Conservation (phyloP, 1,140 invertebrate species). For the Drosophila malerkotliana region DNA sequence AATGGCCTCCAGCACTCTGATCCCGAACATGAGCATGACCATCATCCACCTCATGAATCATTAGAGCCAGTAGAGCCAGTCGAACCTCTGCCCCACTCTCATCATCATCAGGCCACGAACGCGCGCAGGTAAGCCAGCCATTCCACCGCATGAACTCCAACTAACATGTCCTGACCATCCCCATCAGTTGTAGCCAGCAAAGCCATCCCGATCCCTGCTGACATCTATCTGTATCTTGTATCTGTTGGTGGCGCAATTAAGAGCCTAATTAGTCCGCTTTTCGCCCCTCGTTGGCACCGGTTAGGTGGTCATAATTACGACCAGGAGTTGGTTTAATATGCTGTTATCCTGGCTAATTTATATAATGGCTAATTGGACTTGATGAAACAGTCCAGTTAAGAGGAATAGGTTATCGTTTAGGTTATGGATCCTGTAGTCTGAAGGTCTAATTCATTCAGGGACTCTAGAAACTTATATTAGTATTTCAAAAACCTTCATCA, state of each 20-base stretch:
- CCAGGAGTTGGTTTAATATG: conserved; percentile 7
- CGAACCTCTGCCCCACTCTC: conserved; percentile 36
- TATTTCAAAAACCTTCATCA: no score
- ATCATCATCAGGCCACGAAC: conserved; percentile 64
- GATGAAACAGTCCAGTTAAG: not conserved
- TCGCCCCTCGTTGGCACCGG: conserved; percentile 12
- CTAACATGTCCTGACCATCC: not conserved
- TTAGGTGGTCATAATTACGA: conserved; percentile 23
- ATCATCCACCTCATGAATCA: conserved; percentile 38
- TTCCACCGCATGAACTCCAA: conserved; percentile 10
- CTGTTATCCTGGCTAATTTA: conserved; percentile 34
- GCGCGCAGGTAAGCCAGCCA: conserved; percentile 69
- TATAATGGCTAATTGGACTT: not conserved
- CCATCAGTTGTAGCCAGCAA: not conserved
- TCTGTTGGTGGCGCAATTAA: conserved; percentile 45
- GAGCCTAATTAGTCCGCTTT: conserved; percentile 48
- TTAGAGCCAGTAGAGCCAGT: conserved; percentile 32
- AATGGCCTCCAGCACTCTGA: conserved; percentile 52
- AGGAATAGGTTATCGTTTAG: no score
- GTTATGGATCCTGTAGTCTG: no score
- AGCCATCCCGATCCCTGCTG: not conserved
- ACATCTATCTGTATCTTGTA: conserved; percentile 9
- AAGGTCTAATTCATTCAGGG: no score
- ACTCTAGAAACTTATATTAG: no score
- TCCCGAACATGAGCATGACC: conserved; percentile 28